Conservation (phyloP, 2,888 invertebrate species). For the Orthonevra nobilis region DNA sequence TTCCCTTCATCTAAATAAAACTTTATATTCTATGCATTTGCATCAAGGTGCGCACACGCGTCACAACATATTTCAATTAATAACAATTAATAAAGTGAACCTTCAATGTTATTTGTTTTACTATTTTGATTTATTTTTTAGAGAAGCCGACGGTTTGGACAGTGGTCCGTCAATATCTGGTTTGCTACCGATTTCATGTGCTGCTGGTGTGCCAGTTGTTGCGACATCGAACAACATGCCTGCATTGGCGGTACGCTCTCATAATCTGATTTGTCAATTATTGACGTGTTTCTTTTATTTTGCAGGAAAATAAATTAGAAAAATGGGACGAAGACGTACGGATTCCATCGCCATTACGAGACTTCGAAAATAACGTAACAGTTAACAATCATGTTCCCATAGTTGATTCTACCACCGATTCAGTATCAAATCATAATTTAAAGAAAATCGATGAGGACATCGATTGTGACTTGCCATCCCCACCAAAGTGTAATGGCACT, state of each 20-base stretch:
- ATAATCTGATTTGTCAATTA: background rate
- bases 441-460: constrained; percentile 62
- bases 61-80: too few relatives aligned
- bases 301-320: constrained; percentile 65
- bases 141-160: constrained; percentile 41
- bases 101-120: too few relatives aligned
- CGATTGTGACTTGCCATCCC: constrained; percentile 58
- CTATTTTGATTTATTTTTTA: constrained; percentile 4
- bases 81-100: too few relatives aligned
- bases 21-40: too few relatives aligned
- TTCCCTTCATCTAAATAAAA: too few relatives aligned
- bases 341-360: constrained; percentile 44
- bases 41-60: too few relatives aligned
- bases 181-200: constrained; percentile 52
- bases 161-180: constrained; percentile 58
- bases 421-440: constrained; percentile 52
- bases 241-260: constrained; percentile 43
- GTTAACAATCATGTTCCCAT: constrained; percentile 39
- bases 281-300: constrained; percentile 7
- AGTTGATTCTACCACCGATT: constrained; percentile 44
- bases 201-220: constrained; percentile 48
- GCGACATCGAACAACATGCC: constrained; percentile 48
- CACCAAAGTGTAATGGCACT: constrained; percentile 44
- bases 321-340: constrained; percentile 36
- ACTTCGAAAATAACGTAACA: constrained; percentile 26